Evolutionary conservation across 2,797 vertebrate genomes (phyloP), one percentile per base, ranked within the genome.

Genomic region (Thunnus albacares): DNA sequence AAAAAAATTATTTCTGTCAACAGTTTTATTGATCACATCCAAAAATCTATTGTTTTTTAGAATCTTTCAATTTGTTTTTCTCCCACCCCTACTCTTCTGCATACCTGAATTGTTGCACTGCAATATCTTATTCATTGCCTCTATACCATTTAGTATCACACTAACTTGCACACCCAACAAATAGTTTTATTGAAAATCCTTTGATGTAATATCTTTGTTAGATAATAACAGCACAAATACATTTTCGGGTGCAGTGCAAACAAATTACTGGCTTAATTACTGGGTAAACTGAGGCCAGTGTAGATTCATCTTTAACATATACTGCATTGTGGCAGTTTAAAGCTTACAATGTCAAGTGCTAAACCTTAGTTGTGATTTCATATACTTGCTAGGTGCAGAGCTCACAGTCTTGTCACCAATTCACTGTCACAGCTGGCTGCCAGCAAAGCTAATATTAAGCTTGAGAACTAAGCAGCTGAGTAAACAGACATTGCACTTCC

Each of bases 401-500:
- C 65, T 71, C 75, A 76, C 67, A 77, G 56, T 68, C 75, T 22
- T 61, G 77, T 80, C 82, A 64, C 80, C 78, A 56, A 74, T 80
- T 81, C 63, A 67, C 80, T 72, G 65, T 69, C 74, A 72, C 84
- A 80, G 63, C 82, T 80, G 69, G 62, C 84, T 28, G 60, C 59
- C 71, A 24, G 66, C 52, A 81, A 77, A 82, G 76, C 76, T 79
- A 79, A 82, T 79, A 84, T 83, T 80, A 80, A 83, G 85, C 72
- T 75, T 69, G 75, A 85, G 87, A 72, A 26, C 56, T 62, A 66
- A 85, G 71, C 82, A 86, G 83, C 90, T 90, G 85, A 86, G 83
- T 80, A 89, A 90, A 88, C 83, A 84, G 67, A 87, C 85, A 78
- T 58, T 11, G 49, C 62, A 84, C 83, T 83, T 89, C 59, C 83